Evolutionary conservation across 2,888 invertebrate species (phyloP), one percentile per base, ranked within the genome.

Genomic region (Patella depressa): DNA sequence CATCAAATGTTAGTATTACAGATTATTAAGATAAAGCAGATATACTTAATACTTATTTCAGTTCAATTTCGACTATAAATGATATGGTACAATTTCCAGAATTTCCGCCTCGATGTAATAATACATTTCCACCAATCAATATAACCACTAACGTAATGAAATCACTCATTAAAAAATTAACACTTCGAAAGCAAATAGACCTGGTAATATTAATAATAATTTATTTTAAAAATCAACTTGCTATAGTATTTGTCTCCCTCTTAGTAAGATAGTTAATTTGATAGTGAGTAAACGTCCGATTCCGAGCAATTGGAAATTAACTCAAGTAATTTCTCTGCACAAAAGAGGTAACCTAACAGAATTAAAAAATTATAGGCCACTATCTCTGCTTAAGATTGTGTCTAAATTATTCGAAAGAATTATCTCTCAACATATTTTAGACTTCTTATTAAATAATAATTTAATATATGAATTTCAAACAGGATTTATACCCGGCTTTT

Each of bases 371-470:
- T 83, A 84, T 71, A 73, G 81, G 71, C 84, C 83, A 19, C 73
- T 84, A 11, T 83, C 79, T 1, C 71, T 84, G 14, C 84, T 81
- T 2, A 55, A 79, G 15, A 72, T 55, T 55, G 24, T 59, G 9
- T 81, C 80, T 24, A 84, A 83, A 72, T 45, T 82, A 14, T 34
- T 84, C 24, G 82, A 85, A 72, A 80, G 83, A 71, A 80, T 82
- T 15, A 45, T 84, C 14, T 29, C 69, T 59, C 81, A 81, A 76
- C 69, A 78, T 54, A 53, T 83, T 53, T 80, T 82, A 81, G 59
- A 57, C 4, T 76, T 73, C 70, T 24, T 79, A 3, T 79, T 80
- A 11, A n/a, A 74, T 0, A 53, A 80, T 73, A 73, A 82, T 59
- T 79, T 84, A n/a, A 76, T 84, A 9, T 69, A 78, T n/a, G 77